Conservation (phyloP, 2,888 invertebrate species). For the Thelaira solivaga region DNA sequence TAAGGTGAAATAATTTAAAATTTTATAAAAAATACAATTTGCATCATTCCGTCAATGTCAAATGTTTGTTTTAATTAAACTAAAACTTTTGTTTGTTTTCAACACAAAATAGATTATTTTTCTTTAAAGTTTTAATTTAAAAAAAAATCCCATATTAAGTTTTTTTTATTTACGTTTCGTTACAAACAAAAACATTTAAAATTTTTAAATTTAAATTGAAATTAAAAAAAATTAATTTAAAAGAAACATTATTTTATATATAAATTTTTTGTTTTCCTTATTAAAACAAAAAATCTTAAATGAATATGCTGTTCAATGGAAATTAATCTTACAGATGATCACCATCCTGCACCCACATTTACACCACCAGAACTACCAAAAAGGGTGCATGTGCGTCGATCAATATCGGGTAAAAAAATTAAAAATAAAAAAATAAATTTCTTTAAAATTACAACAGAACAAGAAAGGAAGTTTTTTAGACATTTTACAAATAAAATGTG, state of each 20-base stretch:
- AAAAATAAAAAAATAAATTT: slow-evolving; percentile 9
- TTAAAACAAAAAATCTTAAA: slow-evolving; percentile 56
- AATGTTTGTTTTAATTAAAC: slow-evolving; percentile 20
- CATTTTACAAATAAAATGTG: slow-evolving; percentile 44
- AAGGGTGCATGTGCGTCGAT: slow-evolving; percentile 98
- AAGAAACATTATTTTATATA: slow-evolving; percentile 64
- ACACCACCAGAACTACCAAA: slow-evolving; percentile 99
- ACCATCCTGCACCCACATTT: slow-evolving; percentile 98
- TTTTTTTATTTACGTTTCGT: slow-evolving; percentile 8
- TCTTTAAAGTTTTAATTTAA: not conserved
- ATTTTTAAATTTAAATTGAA: slow-evolving; percentile 60
- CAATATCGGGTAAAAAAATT: slow-evolving; percentile 77
- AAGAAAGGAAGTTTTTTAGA: slow-evolving; percentile 61
- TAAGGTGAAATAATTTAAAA: no score
- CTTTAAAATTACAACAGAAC: slow-evolving; percentile 9
- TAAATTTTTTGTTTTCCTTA: slow-evolving; percentile 78
- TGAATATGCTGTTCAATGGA: slow-evolving; percentile 80
- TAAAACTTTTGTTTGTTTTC: not conserved
- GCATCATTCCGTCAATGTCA: slow-evolving; percentile 8
- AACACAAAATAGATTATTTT: not conserved
- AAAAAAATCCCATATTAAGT: slow-evolving; percentile 28
- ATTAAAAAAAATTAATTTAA: slow-evolving; percentile 51
- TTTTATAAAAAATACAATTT: not conserved
- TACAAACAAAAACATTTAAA: slow-evolving; percentile 25
- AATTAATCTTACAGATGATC: slow-evolving; percentile 91